Conservation (phyloP, 2,113 vertebrate species). For the Typhlomys cinereus region DNA sequence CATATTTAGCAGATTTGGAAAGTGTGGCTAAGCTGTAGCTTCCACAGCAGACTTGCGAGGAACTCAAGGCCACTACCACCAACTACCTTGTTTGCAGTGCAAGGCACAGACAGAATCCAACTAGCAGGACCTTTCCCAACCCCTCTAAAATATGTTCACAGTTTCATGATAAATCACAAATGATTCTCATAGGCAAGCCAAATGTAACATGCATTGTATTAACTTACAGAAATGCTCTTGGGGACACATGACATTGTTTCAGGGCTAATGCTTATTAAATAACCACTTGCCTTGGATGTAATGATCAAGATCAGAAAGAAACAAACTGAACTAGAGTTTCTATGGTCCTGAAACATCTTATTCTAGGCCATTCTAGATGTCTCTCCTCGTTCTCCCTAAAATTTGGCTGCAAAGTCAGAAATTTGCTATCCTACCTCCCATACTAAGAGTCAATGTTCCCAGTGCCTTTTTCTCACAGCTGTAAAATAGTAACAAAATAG, state of each 20-base stretch:
- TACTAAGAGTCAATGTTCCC: neutral
- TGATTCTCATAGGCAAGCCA: conserved; percentile 11
- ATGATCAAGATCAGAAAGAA: conserved; percentile 19
- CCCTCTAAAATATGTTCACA: neutral
- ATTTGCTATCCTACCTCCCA: neutral
- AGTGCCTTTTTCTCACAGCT: neutral
- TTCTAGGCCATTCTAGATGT: neutral
- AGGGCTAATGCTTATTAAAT: neutral
- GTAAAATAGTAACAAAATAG: neutral
- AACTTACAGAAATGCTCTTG: neutral
- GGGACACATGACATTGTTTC: neutral
- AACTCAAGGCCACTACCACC: conserved; percentile 1
- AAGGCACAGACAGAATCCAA: neutral
- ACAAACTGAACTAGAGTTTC: neutral
- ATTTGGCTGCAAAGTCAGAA: neutral
- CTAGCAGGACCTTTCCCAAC: neutral
- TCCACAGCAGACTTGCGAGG: conserved; percentile 16
- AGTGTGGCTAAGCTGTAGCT: conserved; percentile 46
- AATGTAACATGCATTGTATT: neutral
- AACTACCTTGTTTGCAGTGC: neutral
- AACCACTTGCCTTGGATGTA: neutral
- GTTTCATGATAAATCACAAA: conserved; percentile 19
- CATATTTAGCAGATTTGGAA: conserved; percentile 57
- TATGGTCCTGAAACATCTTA: neutral
- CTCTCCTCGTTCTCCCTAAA: neutral